Base-by-base conservation (phyloP, 1,140 invertebrate genomes). In the Drosophila saltans region DNA sequence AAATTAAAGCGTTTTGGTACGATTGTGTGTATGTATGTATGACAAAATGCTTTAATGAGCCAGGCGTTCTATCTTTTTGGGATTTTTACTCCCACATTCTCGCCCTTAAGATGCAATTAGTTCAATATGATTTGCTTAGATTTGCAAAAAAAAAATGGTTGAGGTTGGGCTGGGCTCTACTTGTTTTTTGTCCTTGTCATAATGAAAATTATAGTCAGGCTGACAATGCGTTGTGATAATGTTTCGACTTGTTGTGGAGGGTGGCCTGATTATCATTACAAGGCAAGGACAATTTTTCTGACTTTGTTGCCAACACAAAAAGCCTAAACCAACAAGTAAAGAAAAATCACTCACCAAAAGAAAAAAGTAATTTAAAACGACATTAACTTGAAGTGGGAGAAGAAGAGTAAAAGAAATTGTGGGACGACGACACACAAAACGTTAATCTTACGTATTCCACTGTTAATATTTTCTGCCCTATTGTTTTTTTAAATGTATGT, bases 191-290 rank as follows among this genome's bases (percentile, higher is more conserved):
- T 72, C 79, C 69, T 82, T 76, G 75, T 48, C 80, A 55, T 78
- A 78, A 82, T 82, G 81, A 81, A 82, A 83, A 83, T 83, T 79
- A 76, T 82, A 82, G 79, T 83, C 80, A 83, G 79, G 66, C 60
- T 81, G 75, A 72, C 66, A 63, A 71, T 78, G 75, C 76, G 75
- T 62, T 68, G 65, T 48, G 30, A 57, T 43, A 74, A 71, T 58
- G 74, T 62, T 66, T 56, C n/a, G 24, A 16, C 26, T 10, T 26
- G 39, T 36, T 36, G 4, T 48, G 65, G 61, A 65, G 36, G 48
- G 48, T 57, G 40, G 76, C 62, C 80, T 72, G 80, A 83, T 83
- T 82, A 82, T 79, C 72, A 75, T 58, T 9, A 39, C n/a, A 55
- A 74, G 52, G 66, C 61, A 68, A 36, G 41, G 68, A 76, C 73